Base-by-base conservation (phyloP, 2,797 vertebrate genomes). In the Vireo griseus region DNA sequence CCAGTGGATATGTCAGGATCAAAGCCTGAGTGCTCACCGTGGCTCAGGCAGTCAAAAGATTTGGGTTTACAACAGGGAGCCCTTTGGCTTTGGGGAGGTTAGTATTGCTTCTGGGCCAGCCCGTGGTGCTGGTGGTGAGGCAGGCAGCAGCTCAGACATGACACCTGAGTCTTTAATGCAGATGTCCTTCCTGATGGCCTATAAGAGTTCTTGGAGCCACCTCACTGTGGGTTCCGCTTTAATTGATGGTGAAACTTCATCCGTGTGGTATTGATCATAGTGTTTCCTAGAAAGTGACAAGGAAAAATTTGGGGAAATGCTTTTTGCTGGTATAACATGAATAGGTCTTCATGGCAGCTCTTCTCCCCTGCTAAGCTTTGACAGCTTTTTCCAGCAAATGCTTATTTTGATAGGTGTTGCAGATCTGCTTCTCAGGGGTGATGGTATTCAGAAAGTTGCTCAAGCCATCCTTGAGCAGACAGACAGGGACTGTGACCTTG, bases 401-500 rank as follows among this genome's bases (percentile, higher is more conserved):
- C 25, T 48, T 58, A 8, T 58, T 85, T 69, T 45, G 33, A 25
- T 37, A 45, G 51, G 6, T 68, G 42, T 39, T 81, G 50, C 8
- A 37, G 37, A 52, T 61, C 39, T 57, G 8, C 40, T 88, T 33
- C 68, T 40, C 22, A 39, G 28, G 17, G n/a, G 10, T 40, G 59
- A 17, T 66, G n/a, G 19, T 29, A 7, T 84, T 83, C 71, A 76
- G 63, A 44, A 45, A 72, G 25, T 51, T 1, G 0, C 47, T n/a
- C 3, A 6, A 75, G 52, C 66, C 19, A 3, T 74, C 57, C 84
- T 76, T 0, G 1, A 39, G 47, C 12, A 57, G 79, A 35, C 2
- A 10, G 71, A 65, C 50, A 54, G 65, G 48, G 31, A 77, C 71
- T 10, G 55, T 11, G 31, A 74, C 90, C 79, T 90, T 90, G 92